These are phyloP conservation scores for Aurelia sp. DNA, from an alignment of 30 jellyfish, hydroid and myxozoan species.

Conservation along the genomic window DNA sequence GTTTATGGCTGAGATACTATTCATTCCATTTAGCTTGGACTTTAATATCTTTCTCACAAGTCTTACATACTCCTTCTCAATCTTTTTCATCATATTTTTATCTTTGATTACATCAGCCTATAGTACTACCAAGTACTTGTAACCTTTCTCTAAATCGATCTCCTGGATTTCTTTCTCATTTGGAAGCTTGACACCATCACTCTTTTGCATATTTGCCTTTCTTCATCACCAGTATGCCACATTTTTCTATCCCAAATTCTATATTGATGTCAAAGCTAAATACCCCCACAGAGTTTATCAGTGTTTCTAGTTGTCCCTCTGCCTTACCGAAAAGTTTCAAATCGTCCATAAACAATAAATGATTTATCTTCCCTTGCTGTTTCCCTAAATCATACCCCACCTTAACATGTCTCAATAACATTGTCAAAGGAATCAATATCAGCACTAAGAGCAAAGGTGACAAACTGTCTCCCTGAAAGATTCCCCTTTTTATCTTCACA, in stretches of 20 bases:
- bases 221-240: slow-evolving; percentile 17
- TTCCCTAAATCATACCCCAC: no score
- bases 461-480: no score
- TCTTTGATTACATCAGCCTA: slow-evolving; percentile 52
- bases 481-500: no score
- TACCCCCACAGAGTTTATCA: slow-evolving; percentile 4
- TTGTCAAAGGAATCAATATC: no score
- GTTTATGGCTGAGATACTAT: background rate
- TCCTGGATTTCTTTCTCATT: slow-evolving; percentile 6
- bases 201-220: slow-evolving; percentile 19
- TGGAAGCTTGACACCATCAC: slow-evolving; percentile 17
- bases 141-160: slow-evolving; percentile 35
- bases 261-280: slow-evolving; percentile 13
- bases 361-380: no score
- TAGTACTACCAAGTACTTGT: slow-evolving; percentile 17
- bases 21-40: no score
- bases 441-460: no score
- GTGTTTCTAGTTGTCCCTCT: no score
- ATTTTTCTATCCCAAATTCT: background rate
- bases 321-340: no score
- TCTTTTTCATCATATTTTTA: background rate
- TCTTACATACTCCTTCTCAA: background rate
- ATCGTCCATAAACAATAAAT: no score
- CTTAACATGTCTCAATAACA: no score
- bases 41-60: no score